A percentile compares a stretch with the other conserved stretches of the same genome.
These are phyloP conservation scores for Phoeniculus purpureus DNA, from an alignment of 2,797 vertebrate species.

Conservation along the genomic window DNA sequence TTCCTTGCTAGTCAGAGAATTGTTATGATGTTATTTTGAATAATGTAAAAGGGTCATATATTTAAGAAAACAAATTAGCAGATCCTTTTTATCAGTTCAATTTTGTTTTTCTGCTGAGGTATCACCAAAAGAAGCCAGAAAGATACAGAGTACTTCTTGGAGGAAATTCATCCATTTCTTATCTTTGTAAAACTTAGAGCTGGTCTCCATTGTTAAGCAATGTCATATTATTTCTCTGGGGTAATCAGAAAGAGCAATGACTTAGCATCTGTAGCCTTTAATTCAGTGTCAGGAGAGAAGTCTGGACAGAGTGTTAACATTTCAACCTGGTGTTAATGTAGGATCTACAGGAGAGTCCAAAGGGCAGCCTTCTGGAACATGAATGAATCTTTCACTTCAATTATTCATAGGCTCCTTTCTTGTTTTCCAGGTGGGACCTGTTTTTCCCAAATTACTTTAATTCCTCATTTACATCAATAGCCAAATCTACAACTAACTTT, in stretches of 20 bases:
- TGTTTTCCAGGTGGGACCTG: background rate
- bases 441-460: background rate
- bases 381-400: background rate
- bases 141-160: background rate
- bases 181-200: background rate
- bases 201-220: background rate
- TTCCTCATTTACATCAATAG: background rate
- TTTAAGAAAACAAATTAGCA: background rate
- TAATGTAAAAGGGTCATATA: background rate
- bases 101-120: background rate
- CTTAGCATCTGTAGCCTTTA: background rate
- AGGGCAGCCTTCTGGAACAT: constrained; percentile 10
- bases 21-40: background rate
- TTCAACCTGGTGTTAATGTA: constrained; percentile 14
- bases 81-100: background rate
- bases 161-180: background rate
- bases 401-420: background rate
- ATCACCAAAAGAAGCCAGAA: background rate
- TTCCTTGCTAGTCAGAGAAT: background rate
- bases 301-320: background rate
- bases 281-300: background rate
- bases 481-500: background rate
- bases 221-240: background rate
- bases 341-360: constrained; percentile 32
- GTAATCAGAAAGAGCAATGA: background rate